Percentiles rank a stretch among this genome's conserved stretches.
Conservation (phyloP, 2,113 vertebrate genomes). For the Paratilapia polleni region DNA sequence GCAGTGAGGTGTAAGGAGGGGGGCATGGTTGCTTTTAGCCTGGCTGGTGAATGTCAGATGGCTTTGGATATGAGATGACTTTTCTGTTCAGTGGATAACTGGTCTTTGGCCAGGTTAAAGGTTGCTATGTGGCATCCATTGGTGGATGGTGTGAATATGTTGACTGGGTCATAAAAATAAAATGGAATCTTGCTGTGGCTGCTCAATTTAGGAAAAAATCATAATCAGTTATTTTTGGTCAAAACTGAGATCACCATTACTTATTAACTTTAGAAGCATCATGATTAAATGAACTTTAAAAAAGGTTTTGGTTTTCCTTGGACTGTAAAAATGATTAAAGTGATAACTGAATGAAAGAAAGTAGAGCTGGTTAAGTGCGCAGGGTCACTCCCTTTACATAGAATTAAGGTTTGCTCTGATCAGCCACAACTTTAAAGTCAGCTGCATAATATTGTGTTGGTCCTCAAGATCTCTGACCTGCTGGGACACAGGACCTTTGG, state of each 20-base stretch:
- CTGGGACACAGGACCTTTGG: no score
- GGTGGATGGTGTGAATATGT: constrained; percentile 12
- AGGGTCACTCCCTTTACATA: neutral
- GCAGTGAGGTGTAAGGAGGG: neutral
- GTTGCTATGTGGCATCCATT: constrained; percentile 25
- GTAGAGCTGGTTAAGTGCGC: neutral
- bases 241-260: neutral
- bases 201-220: neutral
- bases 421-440: neutral
- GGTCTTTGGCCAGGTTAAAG: constrained; percentile 26
- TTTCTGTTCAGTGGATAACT: constrained; percentile 11
- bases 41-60: constrained; percentile 45
- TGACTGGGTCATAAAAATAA: constrained; percentile 4
- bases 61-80: constrained; percentile 32
- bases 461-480: neutral
- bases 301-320: neutral
- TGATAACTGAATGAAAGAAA: neutral
- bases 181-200: neutral
- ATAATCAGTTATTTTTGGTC: neutral
- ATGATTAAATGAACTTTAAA: neutral
- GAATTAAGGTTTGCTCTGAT: neutral
- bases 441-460: neutral
- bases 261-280: fast-evolving
- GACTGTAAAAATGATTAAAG: neutral
- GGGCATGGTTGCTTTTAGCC: constrained; percentile 11